These are phyloP conservation scores for Metridium senile DNA, from an alignment of 92 coral and sea anemone genomes.

Conservation along the genomic window DNA sequence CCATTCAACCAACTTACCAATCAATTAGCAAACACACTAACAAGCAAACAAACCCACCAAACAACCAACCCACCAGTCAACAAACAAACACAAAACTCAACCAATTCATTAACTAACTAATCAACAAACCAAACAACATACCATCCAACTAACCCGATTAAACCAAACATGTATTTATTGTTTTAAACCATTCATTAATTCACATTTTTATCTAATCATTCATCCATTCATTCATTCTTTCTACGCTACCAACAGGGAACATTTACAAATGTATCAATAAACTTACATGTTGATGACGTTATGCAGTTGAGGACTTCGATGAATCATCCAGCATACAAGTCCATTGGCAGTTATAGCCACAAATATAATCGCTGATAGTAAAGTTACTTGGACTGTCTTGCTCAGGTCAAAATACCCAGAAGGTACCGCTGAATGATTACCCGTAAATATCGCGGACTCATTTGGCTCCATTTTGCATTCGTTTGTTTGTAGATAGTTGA, in stretches of 20 bases:
- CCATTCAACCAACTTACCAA: no score
- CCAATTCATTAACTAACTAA: no score
- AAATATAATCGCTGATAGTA: conserved; percentile 52
- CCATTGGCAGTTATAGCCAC: conserved; percentile 68
- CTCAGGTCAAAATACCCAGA: conserved; percentile 3
- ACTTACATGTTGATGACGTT: conserved; percentile 70
- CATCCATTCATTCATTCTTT: background rate
- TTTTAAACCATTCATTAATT: no score
- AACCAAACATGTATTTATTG: no score
- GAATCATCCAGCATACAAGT: conserved; percentile 70
- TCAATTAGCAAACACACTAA: no score
- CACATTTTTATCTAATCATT: no score
- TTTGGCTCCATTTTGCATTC: conserved; percentile 30
- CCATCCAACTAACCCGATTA: no score
- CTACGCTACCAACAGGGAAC: background rate
- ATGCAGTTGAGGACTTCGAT: conserved; percentile 64
- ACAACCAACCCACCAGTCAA: no score
- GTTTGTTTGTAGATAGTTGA: background rate
- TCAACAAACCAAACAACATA: no score
- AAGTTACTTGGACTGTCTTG: conserved; percentile 28
- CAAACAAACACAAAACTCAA: no score
- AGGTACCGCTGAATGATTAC: conserved; percentile 34
- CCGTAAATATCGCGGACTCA: background rate
- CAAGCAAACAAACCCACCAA: no score
- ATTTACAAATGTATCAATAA: background rate